Conservation (phyloP, 64 coral and sea anemone genomes). For the Anthopleura sola region DNA sequence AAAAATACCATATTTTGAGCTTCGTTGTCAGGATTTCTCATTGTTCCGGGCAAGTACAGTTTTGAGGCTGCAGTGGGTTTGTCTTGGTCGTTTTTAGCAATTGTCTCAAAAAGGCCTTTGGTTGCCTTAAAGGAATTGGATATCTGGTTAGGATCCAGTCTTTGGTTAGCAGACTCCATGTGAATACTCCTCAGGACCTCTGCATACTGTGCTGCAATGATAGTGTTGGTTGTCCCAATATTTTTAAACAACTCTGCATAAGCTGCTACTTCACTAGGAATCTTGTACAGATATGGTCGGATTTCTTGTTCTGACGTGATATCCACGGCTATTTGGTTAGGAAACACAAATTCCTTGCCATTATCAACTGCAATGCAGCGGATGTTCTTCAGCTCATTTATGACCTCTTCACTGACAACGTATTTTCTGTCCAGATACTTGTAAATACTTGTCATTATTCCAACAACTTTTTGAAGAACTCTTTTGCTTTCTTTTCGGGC, state of each 20-base stretch:
- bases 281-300: conserved; percentile 49
- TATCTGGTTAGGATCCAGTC: conserved; percentile 37
- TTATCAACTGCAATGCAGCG: conserved; percentile 37
- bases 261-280: conserved; percentile 25
- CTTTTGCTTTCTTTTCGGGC: neutral
- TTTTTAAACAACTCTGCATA: conserved; percentile 30
- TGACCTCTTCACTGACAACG: neutral
- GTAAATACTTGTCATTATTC: conserved; percentile 34
- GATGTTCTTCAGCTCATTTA: neutral
- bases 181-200: conserved; percentile 31
- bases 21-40: neutral
- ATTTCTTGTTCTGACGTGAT: conserved; percentile 36
- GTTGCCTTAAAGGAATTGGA: conserved; percentile 4
- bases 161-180: neutral
- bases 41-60: neutral
- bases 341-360: conserved; percentile 15
- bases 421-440: conserved; percentile 25
- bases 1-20: neutral
- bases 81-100: neutral
- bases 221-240: conserved; percentile 22
- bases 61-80: neutral
- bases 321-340: conserved; percentile 32
- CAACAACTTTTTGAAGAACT: neutral
- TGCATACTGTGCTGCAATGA: conserved; percentile 23
- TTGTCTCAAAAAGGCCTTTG: conserved; percentile 26